These are phyloP conservation scores for Elgaria multicarinata DNA, from an alignment of 2,113 vertebrate species.

Conservation along the genomic window DNA sequence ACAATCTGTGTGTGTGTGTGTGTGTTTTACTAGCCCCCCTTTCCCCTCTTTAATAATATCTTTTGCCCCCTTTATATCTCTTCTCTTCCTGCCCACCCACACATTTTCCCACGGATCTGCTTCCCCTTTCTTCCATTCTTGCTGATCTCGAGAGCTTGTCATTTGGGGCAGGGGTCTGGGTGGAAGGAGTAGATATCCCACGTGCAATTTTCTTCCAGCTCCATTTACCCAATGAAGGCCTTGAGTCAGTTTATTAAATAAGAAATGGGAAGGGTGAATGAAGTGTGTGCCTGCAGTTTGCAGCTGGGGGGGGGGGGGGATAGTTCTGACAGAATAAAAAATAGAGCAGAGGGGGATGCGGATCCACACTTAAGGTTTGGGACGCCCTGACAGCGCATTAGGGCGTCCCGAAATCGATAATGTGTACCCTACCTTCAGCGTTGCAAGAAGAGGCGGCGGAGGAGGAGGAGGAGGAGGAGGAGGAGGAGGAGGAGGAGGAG, in stretches of 20 bases:
- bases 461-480: too few relatives aligned
- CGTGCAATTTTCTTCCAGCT: slow-evolving; percentile 42
- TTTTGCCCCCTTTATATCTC: slow-evolving; percentile 15
- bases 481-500: too few relatives aligned
- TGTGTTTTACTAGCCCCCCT: not conserved
- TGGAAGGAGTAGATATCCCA: not conserved
- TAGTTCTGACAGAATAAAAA: not conserved
- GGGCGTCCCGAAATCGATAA: too few relatives aligned
- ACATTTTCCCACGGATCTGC: slow-evolving; percentile 24
- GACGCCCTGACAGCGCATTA: too few relatives aligned
- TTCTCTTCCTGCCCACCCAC: slow-evolving; percentile 1
- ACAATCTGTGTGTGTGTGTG: not conserved
- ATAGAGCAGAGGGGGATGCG: not conserved
- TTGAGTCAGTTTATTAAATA: slow-evolving; percentile 63
- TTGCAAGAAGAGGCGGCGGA: too few relatives aligned
- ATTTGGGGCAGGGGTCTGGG: slow-evolving; percentile 23
- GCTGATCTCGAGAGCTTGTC: slow-evolving; percentile 55
- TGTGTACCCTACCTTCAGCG: too few relatives aligned
- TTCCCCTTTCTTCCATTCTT: slow-evolving; percentile 50
- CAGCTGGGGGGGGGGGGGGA: not conserved
- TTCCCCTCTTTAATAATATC: not conserved
- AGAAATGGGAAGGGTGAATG: slow-evolving; percentile 46
- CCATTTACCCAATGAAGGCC: slow-evolving; percentile 62
- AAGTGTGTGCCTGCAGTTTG: slow-evolving; percentile 61
- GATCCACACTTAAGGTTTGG: too few relatives aligned